phyloP scores from a whole-genome alignment of 2,888 invertebrate species.

The Brachylomia viminalis region DNA sequence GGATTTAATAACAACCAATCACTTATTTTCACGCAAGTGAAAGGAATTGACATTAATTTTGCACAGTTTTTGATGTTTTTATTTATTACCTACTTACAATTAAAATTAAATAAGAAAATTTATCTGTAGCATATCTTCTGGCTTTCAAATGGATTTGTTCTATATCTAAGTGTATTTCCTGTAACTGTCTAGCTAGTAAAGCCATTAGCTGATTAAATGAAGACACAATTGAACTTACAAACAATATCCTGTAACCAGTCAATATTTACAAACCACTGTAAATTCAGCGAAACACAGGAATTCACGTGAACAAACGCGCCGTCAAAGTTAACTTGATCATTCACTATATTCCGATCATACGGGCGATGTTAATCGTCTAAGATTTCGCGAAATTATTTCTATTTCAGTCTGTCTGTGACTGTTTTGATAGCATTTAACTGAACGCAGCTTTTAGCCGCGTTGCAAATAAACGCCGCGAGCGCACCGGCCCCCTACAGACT shows the following conservation, averaged over 20 bases:
- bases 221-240: conserved; percentile 40
- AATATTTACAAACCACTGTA: conserved; percentile 53
- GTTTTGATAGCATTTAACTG: conserved; percentile 72
- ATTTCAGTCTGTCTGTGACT: conserved; percentile 64
- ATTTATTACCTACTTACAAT: background rate
- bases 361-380: conserved; percentile 44
- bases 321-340: conserved; percentile 46
- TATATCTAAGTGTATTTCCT: background rate
- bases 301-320: conserved; percentile 35
- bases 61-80: background rate
- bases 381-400: conserved; percentile 62
- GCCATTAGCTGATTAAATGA: conserved; percentile 57
- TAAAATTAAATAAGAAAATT: background rate
- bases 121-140: background rate
- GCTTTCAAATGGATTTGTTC: background rate
- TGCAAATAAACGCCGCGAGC: conserved; percentile 77
- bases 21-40: background rate
- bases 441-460: conserved; percentile 75
- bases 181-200: conserved; percentile 7
- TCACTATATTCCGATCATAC: conserved; percentile 25
- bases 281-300: conserved; percentile 55
- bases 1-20: background rate
- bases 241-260: conserved; percentile 33
- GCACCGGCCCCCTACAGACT: conserved; percentile 86
- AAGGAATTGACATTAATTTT: background rate